Evolutionary conservation across 2,113 vertebrate genomes (phyloP), one percentile per base, ranked within the genome.

Genomic region (Galeopterus variegatus): DNA sequence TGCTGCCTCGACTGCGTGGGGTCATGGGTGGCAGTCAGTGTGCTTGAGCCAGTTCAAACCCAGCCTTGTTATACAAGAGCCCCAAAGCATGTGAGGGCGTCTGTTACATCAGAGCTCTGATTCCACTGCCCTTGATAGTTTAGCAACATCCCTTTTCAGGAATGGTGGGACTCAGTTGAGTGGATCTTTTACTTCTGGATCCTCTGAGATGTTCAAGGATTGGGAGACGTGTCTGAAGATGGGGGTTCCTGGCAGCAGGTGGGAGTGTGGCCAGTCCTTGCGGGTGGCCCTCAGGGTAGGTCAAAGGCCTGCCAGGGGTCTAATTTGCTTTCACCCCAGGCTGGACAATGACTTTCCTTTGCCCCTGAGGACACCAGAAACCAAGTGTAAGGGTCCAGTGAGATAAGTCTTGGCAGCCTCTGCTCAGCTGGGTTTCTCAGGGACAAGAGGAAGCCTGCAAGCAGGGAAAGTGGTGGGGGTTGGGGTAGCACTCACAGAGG

Each of bases 11-110:
- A 41, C 41, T 41, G 41, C 5, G 9, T 14, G 58, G 58, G 41
- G 54, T 93, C 48, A 5, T 24, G 17, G 6, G 31, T 2, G 67
- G 23, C 45, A 3, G 24, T 45, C 81, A 54, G 48, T n/a, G 69
- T 17, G 9, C 5, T 17, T 0, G 1, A 84, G 58, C 65, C 48
- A 10, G 75, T 33, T 56, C 54, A 26, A 41, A 64, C 28, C 33
- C 60, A 3, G 28, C 36, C 33, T 72, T 13, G 5, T 15, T 2
- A 58, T 19, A 36, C 1, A 6, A 52, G 4, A 67, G 52, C 36
- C 72, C 45, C 4, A 19, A 56, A 54, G 17, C 18, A 1, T 11
- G 13, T 0, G 0, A 41, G 24, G 80, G 5, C 8, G 17, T 3
- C 6, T 0, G 21, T 36, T 14, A 21, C 15, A 21, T 5, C 70